Conservation (phyloP, 2,113 vertebrate species). For the Erythrolamprus reginae region DNA sequence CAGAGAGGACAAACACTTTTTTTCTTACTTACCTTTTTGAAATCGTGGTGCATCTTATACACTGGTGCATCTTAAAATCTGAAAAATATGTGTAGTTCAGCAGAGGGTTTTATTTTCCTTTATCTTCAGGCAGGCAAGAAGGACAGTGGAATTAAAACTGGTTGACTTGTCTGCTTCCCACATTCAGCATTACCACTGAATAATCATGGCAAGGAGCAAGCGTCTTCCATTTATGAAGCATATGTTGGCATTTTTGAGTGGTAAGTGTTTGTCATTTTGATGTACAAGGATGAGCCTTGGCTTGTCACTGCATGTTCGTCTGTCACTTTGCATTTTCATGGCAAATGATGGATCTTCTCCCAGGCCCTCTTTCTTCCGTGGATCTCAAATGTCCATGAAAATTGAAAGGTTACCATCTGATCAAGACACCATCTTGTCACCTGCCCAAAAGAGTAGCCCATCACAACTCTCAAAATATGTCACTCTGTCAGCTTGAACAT, state of each 20-base stretch:
- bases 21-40: no score
- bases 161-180: background rate
- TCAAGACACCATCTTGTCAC: slow-evolving; percentile 28
- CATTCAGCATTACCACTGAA: background rate
- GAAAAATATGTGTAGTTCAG: no score
- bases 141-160: background rate
- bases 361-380: background rate
- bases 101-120: background rate
- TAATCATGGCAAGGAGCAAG: background rate
- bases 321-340: background rate
- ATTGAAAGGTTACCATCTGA: slow-evolving; percentile 32
- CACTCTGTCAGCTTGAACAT: slow-evolving; percentile 16
- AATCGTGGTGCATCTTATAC: no score
- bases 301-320: slow-evolving; percentile 12
- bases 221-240: slow-evolving; percentile 13
- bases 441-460: slow-evolving; percentile 20
- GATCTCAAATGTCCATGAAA: slow-evolving; percentile 15
- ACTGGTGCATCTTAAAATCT: no score
- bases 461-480: slow-evolving; percentile 24
- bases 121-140: background rate
- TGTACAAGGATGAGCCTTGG: background rate
- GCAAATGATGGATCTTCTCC: slow-evolving; percentile 25
- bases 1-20: no score
- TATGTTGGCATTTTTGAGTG: background rate
- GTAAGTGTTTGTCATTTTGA: slow-evolving; percentile 11